phyloP scores from a whole-genome alignment of 2,113 vertebrate species.

The Accipiter virgatus region DNA sequence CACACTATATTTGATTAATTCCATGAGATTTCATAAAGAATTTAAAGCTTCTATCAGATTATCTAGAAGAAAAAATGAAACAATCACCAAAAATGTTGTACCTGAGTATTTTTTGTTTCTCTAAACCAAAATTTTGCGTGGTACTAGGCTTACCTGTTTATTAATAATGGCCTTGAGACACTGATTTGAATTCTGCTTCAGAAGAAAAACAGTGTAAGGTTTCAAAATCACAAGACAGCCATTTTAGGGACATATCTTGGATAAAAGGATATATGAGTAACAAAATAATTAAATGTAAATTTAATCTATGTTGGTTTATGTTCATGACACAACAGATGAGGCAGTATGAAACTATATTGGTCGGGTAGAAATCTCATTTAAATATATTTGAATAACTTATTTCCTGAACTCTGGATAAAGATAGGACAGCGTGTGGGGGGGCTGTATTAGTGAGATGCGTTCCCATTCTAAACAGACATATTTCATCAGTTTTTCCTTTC shows the following conservation, averaged over 20 bases:
- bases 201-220: not conserved
- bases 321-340: not conserved
- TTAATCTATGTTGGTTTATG: not conserved
- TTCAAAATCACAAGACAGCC: not conserved
- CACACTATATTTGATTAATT: not conserved
- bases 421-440: slow-evolving; percentile 2
- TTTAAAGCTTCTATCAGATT: not conserved
- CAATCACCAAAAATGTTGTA: not conserved
- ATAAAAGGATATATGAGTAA: not conserved
- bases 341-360: not conserved
- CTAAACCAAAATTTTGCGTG: not conserved
- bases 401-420: slow-evolving; percentile 52
- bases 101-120: not conserved
- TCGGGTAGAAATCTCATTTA: slow-evolving; percentile 11
- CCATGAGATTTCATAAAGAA: not conserved
- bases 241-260: not conserved
- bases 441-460: not conserved
- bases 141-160: not conserved
- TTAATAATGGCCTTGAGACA: not conserved
- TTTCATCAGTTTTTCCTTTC: slow-evolving; percentile 49
- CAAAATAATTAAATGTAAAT: slow-evolving; percentile 30
- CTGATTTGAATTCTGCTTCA: not conserved
- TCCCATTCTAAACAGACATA: slow-evolving; percentile 44
- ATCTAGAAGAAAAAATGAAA: not conserved
- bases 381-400: slow-evolving; percentile 50